These are phyloP conservation scores for Cerastoderma edule DNA, from an alignment of 2,888 invertebrate species.

Conservation along the genomic window DNA sequence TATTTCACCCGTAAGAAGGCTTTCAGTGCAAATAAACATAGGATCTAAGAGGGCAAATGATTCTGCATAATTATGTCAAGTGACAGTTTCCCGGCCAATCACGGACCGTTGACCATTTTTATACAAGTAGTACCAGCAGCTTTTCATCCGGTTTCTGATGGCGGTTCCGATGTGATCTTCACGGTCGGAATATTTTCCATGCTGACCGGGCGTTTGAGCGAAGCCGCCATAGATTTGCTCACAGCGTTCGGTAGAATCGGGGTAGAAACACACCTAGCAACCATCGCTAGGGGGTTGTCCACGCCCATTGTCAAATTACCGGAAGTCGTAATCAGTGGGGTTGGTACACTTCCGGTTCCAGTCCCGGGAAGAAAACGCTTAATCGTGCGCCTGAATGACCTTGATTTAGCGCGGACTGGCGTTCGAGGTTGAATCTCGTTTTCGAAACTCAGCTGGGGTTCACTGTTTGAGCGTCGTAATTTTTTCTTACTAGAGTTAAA, in stretches of 20 bases:
- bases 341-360: slow-evolving; percentile 29
- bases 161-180: slow-evolving; percentile 65
- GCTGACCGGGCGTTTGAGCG: slow-evolving; percentile 68
- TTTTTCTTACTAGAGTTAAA: slow-evolving; percentile 70
- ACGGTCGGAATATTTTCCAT: slow-evolving; percentile 74
- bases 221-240: slow-evolving; percentile 45
- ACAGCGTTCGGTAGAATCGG: slow-evolving; percentile 72
- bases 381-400: slow-evolving; percentile 70
- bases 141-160: not conserved
- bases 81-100: too few relatives aligned
- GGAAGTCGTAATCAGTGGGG: slow-evolving; percentile 17
- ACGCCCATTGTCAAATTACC: slow-evolving; percentile 36
- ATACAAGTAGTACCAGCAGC: too few relatives aligned
- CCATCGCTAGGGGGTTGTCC: slow-evolving; percentile 71
- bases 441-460: slow-evolving; percentile 83
- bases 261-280: slow-evolving; percentile 76
- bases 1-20: too few relatives aligned
- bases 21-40: too few relatives aligned
- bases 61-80: too few relatives aligned
- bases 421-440: slow-evolving; percentile 53
- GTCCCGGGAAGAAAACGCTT: slow-evolving; percentile 70
- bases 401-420: slow-evolving; percentile 52
- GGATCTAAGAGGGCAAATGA: too few relatives aligned
- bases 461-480: slow-evolving; percentile 86
- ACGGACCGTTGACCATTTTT: too few relatives aligned